Conservation (phyloP, 2,113 vertebrate genomes). For the Erythrocebus patas region DNA sequence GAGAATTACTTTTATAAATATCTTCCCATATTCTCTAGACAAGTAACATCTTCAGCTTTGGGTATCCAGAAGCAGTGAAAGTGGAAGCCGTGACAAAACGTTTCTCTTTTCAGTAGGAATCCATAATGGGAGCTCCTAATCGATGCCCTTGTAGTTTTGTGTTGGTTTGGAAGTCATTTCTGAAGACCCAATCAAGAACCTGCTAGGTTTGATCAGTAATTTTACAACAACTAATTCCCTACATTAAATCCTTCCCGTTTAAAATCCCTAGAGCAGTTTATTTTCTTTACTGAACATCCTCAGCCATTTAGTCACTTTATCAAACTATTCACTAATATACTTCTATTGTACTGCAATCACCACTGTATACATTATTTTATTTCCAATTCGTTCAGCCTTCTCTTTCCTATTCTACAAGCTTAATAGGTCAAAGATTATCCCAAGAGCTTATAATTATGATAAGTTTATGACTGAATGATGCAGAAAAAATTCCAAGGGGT, state of each 20-base stretch:
- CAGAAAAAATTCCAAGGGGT: not conserved
- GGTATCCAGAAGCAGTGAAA: not conserved
- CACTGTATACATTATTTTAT: not conserved
- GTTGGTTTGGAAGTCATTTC: not conserved
- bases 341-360: not conserved
- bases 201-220: not conserved
- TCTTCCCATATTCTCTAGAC: not conserved
- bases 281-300: conserved; percentile 3
- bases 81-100: not conserved
- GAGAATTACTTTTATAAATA: not conserved
- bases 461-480: not conserved
- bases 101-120: not conserved
- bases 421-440: not conserved
- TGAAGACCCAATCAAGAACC: not conserved
- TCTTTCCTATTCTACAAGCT: not conserved
- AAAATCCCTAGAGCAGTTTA: not conserved
- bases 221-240: not conserved
- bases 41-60: not conserved
- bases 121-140: not conserved
- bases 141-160: not conserved
- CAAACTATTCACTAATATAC: not conserved
- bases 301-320: not conserved
- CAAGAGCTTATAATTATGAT: not conserved
- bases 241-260: not conserved
- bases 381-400: not conserved